Conservation (phyloP, 2,113 vertebrate genomes). For the Rhinoptilus africanus region DNA sequence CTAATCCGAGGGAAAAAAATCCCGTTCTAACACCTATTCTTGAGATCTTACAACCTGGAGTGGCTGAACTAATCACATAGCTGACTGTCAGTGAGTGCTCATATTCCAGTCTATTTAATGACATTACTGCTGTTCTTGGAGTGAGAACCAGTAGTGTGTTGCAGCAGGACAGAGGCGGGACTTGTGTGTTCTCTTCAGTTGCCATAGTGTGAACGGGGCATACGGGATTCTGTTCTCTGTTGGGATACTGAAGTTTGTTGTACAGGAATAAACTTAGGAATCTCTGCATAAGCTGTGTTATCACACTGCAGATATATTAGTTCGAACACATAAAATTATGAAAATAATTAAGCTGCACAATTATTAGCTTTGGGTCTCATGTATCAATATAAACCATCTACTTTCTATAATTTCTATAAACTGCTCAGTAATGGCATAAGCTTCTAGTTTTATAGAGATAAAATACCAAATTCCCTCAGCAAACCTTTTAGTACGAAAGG, state of each 20-base stretch:
- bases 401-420: background rate
- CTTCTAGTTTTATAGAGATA: background rate
- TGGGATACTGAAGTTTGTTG: background rate
- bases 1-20: background rate
- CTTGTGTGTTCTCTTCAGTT: background rate
- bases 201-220: fast-evolving
- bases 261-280: background rate
- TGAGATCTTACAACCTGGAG: background rate
- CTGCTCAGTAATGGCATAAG: background rate
- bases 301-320: background rate
- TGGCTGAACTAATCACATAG: background rate
- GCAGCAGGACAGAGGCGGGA: fast-evolving
- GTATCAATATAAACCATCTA: background rate
- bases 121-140: background rate
- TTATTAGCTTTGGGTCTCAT: background rate
- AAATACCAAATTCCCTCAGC: background rate
- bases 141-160: background rate
- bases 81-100: background rate
- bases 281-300: background rate
- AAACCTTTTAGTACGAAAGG: background rate
- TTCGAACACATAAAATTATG: background rate
- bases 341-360: background rate
- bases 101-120: background rate
- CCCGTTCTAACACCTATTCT: fast-evolving
- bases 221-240: background rate